These are phyloP conservation scores for Mystacornis crossleyi DNA, from an alignment of 2,113 vertebrate species.

Conservation along the genomic window DNA sequence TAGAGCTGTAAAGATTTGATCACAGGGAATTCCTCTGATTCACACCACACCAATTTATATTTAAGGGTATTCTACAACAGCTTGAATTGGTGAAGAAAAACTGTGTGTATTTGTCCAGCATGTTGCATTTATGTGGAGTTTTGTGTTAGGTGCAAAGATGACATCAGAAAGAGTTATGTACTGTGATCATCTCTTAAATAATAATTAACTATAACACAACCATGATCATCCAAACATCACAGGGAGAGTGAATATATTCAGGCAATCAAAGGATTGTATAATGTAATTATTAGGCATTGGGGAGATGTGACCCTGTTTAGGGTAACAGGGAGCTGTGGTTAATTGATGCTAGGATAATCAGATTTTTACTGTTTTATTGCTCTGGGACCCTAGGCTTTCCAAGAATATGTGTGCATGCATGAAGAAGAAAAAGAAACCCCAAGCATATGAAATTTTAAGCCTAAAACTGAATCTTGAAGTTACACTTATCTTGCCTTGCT, in stretches of 20 bases:
- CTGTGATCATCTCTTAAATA: not conserved
- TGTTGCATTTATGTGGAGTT: not conserved
- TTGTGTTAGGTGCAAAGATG: not conserved
- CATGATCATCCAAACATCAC: not conserved
- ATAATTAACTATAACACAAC: constrained; percentile 35
- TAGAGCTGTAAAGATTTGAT: not conserved
- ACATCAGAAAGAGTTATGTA: not conserved
- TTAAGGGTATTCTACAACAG: not conserved
- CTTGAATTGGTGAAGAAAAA: not conserved
- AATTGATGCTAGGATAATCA: constrained; percentile 51
- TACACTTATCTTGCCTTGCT: not conserved
- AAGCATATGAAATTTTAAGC: not conserved
- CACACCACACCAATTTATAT: not conserved
- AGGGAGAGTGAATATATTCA: constrained; percentile 9
- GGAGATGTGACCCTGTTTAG: constrained; percentile 31
- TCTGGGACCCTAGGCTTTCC: not conserved
- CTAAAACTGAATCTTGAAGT: not conserved
- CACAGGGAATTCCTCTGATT: not conserved
- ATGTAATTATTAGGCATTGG: constrained; percentile 11
- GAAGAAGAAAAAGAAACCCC: not conserved
- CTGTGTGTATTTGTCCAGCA: not conserved
- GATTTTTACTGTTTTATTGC: constrained; percentile 3
- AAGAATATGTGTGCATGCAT: not conserved
- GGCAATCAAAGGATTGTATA: constrained; percentile 18
- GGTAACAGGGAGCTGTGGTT: not conserved